Conservation (phyloP, 2,113 vertebrate species). For the Notarius quadriscutis region DNA sequence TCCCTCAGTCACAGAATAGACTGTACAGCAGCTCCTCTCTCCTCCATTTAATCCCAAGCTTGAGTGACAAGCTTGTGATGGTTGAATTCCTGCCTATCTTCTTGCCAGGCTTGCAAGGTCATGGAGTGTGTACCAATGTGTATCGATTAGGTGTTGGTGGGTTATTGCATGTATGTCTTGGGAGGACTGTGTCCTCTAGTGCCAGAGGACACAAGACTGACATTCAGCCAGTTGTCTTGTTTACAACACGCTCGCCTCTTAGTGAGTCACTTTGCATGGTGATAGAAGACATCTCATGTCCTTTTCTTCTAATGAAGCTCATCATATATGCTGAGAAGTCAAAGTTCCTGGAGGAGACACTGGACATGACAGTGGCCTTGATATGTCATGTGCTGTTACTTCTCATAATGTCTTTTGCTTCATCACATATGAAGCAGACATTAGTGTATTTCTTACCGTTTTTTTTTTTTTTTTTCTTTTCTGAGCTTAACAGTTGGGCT, state of each 20-base stretch:
- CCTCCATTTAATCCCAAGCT: constrained; percentile 45
- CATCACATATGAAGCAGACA: constrained; percentile 45
- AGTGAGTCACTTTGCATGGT: constrained; percentile 42
- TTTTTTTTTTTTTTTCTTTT: not conserved
- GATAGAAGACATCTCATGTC: constrained; percentile 50
- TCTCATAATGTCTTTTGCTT: constrained; percentile 67
- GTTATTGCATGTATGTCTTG: constrained; percentile 4
- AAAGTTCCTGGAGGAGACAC: constrained; percentile 62
- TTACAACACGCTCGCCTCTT: constrained; percentile 25
- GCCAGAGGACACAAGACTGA: constrained; percentile 33
- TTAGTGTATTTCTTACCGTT: not conserved
- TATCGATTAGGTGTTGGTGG: not conserved
- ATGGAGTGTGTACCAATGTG: constrained; percentile 15
- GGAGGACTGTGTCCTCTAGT: constrained; percentile 6
- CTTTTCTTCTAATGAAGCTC: constrained; percentile 62
- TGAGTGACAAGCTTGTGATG: constrained; percentile 69
- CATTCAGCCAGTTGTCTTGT: constrained; percentile 47
- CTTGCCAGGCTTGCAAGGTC: constrained; percentile 40
- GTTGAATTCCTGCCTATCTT: constrained; percentile 65
- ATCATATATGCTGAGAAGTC: constrained; percentile 66
- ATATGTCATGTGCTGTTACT: constrained; percentile 71
- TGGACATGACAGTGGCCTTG: constrained; percentile 68
- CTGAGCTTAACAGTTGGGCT: not conserved
- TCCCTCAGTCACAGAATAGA: constrained; percentile 56
- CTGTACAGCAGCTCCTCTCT: constrained; percentile 61